These are phyloP conservation scores for Ameiurus melas DNA, from an alignment of 2,113 vertebrate genomes.

Conservation along the genomic window DNA sequence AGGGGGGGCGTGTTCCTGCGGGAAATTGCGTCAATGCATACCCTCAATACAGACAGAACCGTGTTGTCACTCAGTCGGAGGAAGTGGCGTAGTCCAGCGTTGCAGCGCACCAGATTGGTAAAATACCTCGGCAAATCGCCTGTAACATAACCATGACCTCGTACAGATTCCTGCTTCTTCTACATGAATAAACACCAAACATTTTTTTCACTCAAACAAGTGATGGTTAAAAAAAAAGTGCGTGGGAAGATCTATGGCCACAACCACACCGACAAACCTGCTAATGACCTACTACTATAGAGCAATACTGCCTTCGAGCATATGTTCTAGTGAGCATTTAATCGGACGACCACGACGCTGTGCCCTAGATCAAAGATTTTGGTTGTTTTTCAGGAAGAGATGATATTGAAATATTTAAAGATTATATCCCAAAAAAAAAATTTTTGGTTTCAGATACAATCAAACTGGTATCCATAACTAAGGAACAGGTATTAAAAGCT, in stretches of 20 bases:
- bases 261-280: not conserved
- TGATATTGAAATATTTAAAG: not conserved
- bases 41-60: not conserved
- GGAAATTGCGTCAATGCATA: too few relatives aligned
- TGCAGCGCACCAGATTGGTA: not conserved
- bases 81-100: not conserved
- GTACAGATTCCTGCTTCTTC: not conserved
- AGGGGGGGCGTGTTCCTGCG: too few relatives aligned
- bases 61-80: not conserved
- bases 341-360: not conserved
- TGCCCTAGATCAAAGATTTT: not conserved
- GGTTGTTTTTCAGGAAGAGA: not conserved
- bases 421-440: not conserved
- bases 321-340: not conserved
- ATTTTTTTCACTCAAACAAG: not conserved
- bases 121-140: not conserved
- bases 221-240: not conserved
- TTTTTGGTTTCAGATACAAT: not conserved
- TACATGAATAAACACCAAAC: not conserved
- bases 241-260: not conserved
- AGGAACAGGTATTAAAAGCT: not conserved
- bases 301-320: not conserved
- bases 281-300: not conserved
- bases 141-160: not conserved
- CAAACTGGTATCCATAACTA: not conserved